Evolutionary conservation across 2,113 vertebrate genomes (phyloP).

Genomic region (Cromileptes altivelis): DNA sequence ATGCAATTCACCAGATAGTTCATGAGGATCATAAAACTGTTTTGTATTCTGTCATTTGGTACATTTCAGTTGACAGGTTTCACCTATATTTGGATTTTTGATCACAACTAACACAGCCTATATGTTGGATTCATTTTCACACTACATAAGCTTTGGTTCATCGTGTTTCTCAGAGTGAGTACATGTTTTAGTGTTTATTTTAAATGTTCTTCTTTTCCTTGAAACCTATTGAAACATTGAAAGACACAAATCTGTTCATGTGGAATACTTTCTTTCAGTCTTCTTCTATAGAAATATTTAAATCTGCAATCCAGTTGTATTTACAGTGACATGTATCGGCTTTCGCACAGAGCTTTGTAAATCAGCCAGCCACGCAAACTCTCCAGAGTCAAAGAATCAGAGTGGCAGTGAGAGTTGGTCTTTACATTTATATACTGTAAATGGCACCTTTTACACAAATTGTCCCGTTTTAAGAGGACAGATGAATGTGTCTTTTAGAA

Average conservation of each 20-base stretch:
- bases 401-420: constrained; percentile 53
- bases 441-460: constrained; percentile 73
- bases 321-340: constrained; percentile 17
- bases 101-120: constrained; percentile 19
- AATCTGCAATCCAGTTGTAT: constrained; percentile 20
- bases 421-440: constrained; percentile 70
- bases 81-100: background rate
- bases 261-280: constrained; percentile 15
- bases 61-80: constrained; percentile 25
- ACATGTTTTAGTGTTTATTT: constrained; percentile 13
- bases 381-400: constrained; percentile 37
- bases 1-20: constrained; percentile 10
- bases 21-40: constrained; percentile 2
- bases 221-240: constrained; percentile 6
- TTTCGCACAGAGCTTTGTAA: constrained; percentile 53
- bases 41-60: constrained; percentile 25
- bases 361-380: constrained; percentile 47
- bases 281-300: constrained; percentile 23
- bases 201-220: background rate
- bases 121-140: constrained; percentile 29
- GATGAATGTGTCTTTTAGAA: constrained; percentile 85
- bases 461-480: constrained; percentile 82
- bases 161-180: constrained; percentile 15
- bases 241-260: background rate
- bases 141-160: constrained; percentile 17